Evolutionary conservation across 2,888 invertebrate genomes (phyloP).

Genomic region (Ditula angustiorana): DNA sequence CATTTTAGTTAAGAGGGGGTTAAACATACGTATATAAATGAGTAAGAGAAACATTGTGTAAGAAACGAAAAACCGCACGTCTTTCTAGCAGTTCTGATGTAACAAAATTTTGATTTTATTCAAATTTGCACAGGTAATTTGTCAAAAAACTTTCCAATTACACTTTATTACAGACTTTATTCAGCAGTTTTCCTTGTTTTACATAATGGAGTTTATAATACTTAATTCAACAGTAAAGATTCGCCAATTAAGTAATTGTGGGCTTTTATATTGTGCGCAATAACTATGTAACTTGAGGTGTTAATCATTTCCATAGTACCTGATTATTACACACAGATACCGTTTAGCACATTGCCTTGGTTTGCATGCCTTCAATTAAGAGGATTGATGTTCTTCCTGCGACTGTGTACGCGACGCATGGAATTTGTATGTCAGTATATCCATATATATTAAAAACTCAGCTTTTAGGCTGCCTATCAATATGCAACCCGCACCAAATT

Average conservation of each 20-base stretch:
- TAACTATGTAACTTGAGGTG: not conserved
- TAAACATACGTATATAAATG: too few species aligned
- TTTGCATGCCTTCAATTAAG: too few species aligned
- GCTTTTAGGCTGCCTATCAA: too few species aligned
- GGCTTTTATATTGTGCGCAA: not conserved
- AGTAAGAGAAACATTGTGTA: not conserved
- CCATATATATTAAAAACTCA: too few species aligned
- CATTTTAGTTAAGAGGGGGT: too few species aligned
- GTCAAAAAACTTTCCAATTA: conserved; percentile 5
- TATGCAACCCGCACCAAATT: too few species aligned
- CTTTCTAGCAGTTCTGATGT: not conserved
- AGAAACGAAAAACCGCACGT: not conserved
- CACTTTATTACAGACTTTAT: not conserved
- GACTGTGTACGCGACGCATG: too few species aligned
- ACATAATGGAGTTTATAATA: not conserved
- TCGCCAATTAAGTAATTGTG: conserved; percentile 10
- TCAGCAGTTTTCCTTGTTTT: not conserved
- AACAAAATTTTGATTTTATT: conserved; percentile 4
- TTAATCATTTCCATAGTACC: not conserved
- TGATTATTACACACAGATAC: not conserved
- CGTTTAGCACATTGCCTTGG: not conserved
- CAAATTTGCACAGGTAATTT: conserved; percentile 1
- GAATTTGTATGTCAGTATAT: too few species aligned
- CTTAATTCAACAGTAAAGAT: not conserved
- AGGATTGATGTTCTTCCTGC: too few species aligned